Evolutionary conservation across 2,888 invertebrate species (phyloP).

Genomic region (Temnothorax ravouxi): DNA sequence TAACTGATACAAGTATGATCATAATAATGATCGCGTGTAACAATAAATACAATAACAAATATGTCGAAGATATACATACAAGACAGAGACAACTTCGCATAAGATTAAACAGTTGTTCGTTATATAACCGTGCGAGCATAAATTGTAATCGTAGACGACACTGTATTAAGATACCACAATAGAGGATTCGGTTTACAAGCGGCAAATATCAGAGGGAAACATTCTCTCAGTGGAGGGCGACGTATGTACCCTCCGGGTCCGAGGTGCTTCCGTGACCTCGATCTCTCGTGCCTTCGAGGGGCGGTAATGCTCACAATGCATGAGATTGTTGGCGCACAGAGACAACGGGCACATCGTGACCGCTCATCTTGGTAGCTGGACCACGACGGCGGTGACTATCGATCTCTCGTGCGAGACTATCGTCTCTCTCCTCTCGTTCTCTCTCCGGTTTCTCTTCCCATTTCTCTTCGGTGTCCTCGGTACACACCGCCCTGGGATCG

Average conservation of each 20-base stretch:
- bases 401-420: conserved; percentile 31
- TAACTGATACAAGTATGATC: neutral
- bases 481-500: neutral
- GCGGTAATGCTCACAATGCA: conserved; percentile 67
- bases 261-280: conserved; percentile 53
- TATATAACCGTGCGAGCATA: conserved; percentile 35
- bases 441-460: neutral
- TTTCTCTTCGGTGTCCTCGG: neutral
- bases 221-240: conserved; percentile 39
- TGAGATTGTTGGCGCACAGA: conserved; percentile 65
- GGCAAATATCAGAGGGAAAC: conserved; percentile 47
- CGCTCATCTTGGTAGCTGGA: conserved; percentile 57
- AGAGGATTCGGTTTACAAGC: conserved; percentile 38
- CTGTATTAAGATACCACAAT: conserved; percentile 6
- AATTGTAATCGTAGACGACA: conserved; percentile 46
- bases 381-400: conserved; percentile 38
- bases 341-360: conserved; percentile 59
- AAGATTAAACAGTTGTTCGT: neutral
- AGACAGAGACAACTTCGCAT: neutral
- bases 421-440: neutral
- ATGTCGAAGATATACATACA: neutral
- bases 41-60: neutral
- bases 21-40: neutral
- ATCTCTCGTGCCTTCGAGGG: conserved; percentile 44
- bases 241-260: neutral